Base-by-base conservation (phyloP, 2,113 vertebrate species). In the Hymenochirus boettgeri region DNA sequence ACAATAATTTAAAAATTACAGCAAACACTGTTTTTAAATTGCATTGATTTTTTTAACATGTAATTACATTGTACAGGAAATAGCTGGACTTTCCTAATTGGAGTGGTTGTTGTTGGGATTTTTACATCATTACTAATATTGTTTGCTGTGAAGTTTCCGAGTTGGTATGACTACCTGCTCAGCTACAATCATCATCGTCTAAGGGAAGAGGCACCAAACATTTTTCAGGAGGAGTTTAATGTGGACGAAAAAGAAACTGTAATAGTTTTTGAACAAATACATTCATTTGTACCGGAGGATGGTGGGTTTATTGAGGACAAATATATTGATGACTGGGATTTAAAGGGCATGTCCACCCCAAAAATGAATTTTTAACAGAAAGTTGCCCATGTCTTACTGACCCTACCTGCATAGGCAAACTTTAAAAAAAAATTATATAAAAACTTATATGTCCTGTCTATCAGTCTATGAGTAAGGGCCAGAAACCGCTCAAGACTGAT, bases 221-320 rank as follows among this genome's bases (percentile, higher is more conserved):
- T 71, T 51, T 85, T 57, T 62, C 79, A 85, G 64, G 69, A 82
- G 11, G 60, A 78, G 37, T 80, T 86, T 65, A 75, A 76, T 63
- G 75, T 79, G 7, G 82, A 80, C 17, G 79, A 88, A 7, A 74
- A 82, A 1, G 56, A 67, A 9, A 27, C 61, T 47, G 46, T 63
- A 53, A 69, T 75, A 63, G 73, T 74, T 71, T 85, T 82, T 79
- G 78, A 86, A 73, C 80, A 83, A 81, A 69, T 70, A 27, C 74
- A 77, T 45, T 63, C 62, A 66, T 75, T 80, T 73, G 59, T 50
- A 17, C 70, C 80, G 17, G 86, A 82, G 2, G 91, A 95, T 12
- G 93, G 92, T 62, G 89, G 82, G 37, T 95, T 89, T 76, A 93
- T 91, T 82, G 94, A 97, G 75, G 93, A 97, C 59, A 89, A 89